Evolutionary conservation across 2,888 invertebrate species (phyloP), one percentile per base, ranked within the genome.

Genomic region (Spilarctia lutea): DNA sequence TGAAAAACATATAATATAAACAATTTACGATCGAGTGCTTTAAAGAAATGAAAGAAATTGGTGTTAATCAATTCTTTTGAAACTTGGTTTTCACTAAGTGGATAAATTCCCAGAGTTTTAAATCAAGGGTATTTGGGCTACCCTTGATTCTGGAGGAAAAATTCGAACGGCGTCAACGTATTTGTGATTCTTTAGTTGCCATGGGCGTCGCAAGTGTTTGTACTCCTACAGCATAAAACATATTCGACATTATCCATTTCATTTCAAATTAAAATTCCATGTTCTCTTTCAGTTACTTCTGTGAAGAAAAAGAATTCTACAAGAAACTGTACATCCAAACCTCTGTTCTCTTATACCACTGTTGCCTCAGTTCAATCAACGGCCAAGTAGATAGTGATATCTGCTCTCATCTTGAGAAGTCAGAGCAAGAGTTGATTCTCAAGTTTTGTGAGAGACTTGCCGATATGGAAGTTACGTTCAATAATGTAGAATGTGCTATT

Each of bases 361-460:
- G 92, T 77, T 94, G 94, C 74, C 80, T 90, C 27, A 89, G 80
- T 73, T 90, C 93, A 0, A 78, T 80, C 1, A 78, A 83, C 0
- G 92, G 92, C 0, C 65, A 75, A 0, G 92, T 93, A 0, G 90
- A 91, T 60, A 79, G 69, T 2, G 93, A 94, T 35, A 93, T 94
- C 30, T 91, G 90, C 65, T 68, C 71, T 3, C 80, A 88, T 18
- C 70, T 94, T 6, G 74, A 52, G 3, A 85, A 84, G 42, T 39
- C 71, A 0, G 91, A 94, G 30, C 93, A 93, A 52, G 88, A 91
- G 68, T 79, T 91, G 78, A 90, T 94, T 16, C 56, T 94, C 11
- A 90, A 85, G 76, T 93, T 90, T 77, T 94, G 94, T 63, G 93
- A 94, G 79, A 86, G 78, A 4, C 76, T 94, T 0, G 82, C 80